A percentile compares a stretch with the other conserved stretches of the same genome.
Conservation (phyloP, 2,797 vertebrate genomes). For the Coendou prehensilis region DNA sequence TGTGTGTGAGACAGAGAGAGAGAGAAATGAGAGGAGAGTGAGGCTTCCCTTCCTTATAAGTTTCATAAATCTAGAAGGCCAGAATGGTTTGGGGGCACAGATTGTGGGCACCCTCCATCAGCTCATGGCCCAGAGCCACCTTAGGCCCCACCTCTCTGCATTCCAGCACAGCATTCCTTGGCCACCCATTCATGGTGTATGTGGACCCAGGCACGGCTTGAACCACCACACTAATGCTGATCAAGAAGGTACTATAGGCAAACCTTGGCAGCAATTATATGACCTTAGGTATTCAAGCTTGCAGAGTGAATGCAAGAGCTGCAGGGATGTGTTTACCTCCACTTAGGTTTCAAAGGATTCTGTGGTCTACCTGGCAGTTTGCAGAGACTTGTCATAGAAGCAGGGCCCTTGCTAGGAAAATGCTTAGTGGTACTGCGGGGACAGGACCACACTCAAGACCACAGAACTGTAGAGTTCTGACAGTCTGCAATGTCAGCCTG, state of each 20-base stretch:
- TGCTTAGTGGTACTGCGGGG: neutral
- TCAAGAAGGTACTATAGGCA: neutral
- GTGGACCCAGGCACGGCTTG: neutral
- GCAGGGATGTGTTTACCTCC: too few species aligned
- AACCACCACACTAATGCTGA: neutral
- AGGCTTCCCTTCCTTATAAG: neutral
- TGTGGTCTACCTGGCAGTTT: too few species aligned
- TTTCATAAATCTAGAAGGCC: neutral
- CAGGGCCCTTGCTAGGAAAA: neutral
- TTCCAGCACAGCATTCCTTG: neutral
- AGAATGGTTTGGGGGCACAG: neutral
- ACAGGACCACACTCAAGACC: too few species aligned
- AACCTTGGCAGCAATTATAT: neutral
- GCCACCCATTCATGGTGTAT: neutral
- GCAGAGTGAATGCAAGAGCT: neutral
- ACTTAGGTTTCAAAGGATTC: neutral
- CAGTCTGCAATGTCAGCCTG: neutral
- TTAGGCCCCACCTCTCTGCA: neutral
- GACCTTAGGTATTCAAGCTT: neutral
- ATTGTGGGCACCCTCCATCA: neutral
- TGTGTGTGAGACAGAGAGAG: neutral
- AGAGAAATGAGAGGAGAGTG: neutral
- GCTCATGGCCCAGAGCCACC: neutral
- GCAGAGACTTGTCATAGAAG: neutral
- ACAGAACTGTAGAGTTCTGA: neutral